These are phyloP conservation scores for Hypocryptadius cinnamomeus DNA, from an alignment of 2,113 vertebrate genomes.

Conservation along the genomic window DNA sequence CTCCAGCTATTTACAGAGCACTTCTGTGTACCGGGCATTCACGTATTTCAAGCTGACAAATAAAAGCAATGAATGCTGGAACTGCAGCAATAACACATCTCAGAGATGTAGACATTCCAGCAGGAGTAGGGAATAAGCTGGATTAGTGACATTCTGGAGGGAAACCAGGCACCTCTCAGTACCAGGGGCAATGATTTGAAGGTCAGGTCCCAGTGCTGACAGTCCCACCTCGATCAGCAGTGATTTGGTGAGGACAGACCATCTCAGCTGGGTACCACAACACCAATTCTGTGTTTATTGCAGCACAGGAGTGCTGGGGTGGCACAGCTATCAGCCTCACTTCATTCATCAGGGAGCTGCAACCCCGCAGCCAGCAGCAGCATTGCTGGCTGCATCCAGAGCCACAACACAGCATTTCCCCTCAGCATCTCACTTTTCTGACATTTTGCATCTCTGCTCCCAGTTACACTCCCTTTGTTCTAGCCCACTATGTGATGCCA, in stretches of 20 bases:
- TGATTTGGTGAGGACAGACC: fast-evolving
- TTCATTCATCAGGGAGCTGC: background rate
- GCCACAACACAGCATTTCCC: background rate
- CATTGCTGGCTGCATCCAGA: background rate
- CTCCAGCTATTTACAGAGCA: background rate
- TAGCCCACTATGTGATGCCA: background rate
- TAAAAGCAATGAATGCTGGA: background rate
- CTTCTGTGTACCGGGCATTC: background rate
- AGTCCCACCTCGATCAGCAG: fast-evolving
- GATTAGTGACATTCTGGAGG: background rate
- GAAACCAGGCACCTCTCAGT: background rate
- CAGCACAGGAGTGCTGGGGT: background rate
- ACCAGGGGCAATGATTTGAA: background rate
- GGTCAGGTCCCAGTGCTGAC: background rate
- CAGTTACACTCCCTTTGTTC: background rate
- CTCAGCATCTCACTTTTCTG: background rate
- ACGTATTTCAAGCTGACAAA: fast-evolving
- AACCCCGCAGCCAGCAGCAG: background rate
- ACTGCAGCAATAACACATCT: background rate
- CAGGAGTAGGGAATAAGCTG: background rate
- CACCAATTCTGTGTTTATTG: fast-evolving
- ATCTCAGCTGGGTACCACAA: background rate
- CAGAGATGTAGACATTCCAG: background rate
- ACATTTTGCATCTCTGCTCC: background rate
- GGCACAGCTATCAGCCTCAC: background rate